A percentile compares a stretch with the other conserved stretches of the same genome.
Conservation (phyloP, 2,113 vertebrate genomes). For the Anolis sagrei region DNA sequence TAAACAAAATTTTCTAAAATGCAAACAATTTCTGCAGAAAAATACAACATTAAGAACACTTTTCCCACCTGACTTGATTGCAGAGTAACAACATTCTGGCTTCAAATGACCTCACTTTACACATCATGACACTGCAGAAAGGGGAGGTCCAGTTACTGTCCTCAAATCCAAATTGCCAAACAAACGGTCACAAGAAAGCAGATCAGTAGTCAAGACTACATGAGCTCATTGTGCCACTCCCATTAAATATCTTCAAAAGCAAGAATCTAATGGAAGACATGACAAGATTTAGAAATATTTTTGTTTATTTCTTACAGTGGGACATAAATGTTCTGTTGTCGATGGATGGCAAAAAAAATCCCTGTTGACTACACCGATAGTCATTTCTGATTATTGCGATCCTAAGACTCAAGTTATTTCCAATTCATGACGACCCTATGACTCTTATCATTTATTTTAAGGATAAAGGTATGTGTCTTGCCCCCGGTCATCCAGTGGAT, state of each 20-base stretch:
- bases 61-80: neutral
- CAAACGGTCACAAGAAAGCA: neutral
- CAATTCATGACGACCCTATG: too few species aligned
- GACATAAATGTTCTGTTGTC: neutral
- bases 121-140: neutral
- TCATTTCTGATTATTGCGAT: too few species aligned
- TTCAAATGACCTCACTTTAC: neutral
- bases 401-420: too few species aligned
- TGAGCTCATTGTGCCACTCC: neutral
- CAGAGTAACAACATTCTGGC: neutral
- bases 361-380: neutral
- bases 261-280: neutral
- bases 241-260: neutral
- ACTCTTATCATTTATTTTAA: too few species aligned
- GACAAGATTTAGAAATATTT: neutral
- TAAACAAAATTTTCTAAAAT: neutral
- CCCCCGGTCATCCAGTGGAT: too few species aligned
- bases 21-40: neutral
- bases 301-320: too few species aligned
- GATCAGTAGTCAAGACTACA: neutral
- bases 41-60: neutral
- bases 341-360: neutral
- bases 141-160: too few species aligned
- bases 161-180: neutral
- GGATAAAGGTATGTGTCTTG: too few species aligned